Evolutionary conservation across 2,888 invertebrate genomes (phyloP), one percentile per base, ranked within the genome.

Genomic region (Sisyra nigra): DNA sequence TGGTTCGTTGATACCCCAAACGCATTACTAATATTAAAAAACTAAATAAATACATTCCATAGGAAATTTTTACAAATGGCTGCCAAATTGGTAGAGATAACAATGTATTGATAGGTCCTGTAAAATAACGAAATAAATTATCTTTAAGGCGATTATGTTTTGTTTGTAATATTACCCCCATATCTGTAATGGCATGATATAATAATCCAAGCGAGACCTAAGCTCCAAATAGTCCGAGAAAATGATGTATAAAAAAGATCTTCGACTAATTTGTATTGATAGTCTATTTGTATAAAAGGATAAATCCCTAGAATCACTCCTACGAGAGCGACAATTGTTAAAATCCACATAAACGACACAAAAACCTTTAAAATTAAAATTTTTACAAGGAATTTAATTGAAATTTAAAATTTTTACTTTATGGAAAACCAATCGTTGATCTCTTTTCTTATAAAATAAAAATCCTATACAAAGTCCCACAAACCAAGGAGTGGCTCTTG

Each of bases 401-500:
- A n/a, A n/a, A 30, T 30, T 9, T 9, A 30, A n/a, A n/a, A n/a
- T 5, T 5, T 11, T 34, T 34, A 34, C 34, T 34, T 34, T 34
- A 14, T 34, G 8, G 11, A n/a, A 15, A 34, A n/a, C 7, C 8
- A 34, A 13, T 34, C 2, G 2, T 34, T n/a, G 8, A n/a, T 11
- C 32, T 4, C 32, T 13, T 15, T 45, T 46, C 17, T 48, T 44
- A 34, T 48, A 45, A 11, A 53, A 36, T 11, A 48, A 37, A 35
- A 51, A 49, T n/a, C 54, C 54, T 30, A 51, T 45, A 3, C 48
- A 13, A 18, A 50, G 41, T 8, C 54, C 54, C 31, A 51, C 43
- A 15, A 53, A 45, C 50, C 52, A 53, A 11, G 51, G 46, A 11
- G 47, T 44, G 32, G 51, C 44, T 35, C 53, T 48, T 11, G 51